phyloP scores from a whole-genome alignment of 2,113 vertebrate species.

The Paramormyrops kingsleyae region DNA sequence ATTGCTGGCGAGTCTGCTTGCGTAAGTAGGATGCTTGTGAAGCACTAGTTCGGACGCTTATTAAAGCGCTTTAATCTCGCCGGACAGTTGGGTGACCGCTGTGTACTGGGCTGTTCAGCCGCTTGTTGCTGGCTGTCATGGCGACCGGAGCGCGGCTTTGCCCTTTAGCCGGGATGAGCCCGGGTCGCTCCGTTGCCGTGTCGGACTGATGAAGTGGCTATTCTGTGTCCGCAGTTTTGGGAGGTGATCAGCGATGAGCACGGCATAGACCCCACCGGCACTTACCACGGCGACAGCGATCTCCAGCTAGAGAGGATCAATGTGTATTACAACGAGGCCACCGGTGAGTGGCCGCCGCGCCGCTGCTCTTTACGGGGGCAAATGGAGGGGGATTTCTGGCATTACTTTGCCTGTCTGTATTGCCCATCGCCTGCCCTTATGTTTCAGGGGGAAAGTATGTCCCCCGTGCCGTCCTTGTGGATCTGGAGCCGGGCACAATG shows the following conservation, averaged over 20 bases:
- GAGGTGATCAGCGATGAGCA: neutral
- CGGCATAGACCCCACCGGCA: neutral
- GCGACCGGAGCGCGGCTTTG: too few species aligned
- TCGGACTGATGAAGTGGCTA: neutral
- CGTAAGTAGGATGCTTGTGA: neutral
- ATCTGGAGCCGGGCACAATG: neutral
- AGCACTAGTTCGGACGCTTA: neutral
- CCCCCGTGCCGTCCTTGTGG: neutral
- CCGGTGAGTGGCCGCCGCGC: too few species aligned
- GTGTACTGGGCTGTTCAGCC: too few species aligned
- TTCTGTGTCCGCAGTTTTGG: neutral
- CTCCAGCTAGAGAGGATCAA: too few species aligned
- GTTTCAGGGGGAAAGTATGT: neutral
- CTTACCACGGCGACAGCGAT: neutral
- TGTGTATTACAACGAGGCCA: too few species aligned
- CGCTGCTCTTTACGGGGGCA: too few species aligned
- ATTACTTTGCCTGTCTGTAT: neutral
- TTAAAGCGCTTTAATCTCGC: neutral
- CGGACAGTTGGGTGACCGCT: neutral
- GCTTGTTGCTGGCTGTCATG: too few species aligned
- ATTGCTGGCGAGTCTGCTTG: neutral
- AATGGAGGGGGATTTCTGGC: neutral
- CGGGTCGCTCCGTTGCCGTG: neutral
- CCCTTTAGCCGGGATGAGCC: neutral
- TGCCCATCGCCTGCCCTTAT: neutral